A percentile compares a stretch with the other conserved stretches of the same genome.
These are phyloP conservation scores for Andrena marginata DNA, from an alignment of 2,888 invertebrate genomes.

Conservation along the genomic window DNA sequence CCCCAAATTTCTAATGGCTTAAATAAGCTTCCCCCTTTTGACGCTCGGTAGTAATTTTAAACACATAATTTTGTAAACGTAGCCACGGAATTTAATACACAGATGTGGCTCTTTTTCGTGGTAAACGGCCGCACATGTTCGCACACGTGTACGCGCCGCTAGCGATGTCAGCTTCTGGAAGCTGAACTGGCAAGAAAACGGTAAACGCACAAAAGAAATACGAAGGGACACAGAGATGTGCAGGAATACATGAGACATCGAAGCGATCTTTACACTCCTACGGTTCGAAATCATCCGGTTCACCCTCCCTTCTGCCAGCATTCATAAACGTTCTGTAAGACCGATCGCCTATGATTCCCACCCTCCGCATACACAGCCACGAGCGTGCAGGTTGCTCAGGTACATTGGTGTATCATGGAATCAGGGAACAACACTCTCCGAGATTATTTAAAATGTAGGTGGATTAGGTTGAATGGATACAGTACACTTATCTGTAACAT, in stretches of 20 bases:
- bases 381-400: constrained; percentile 19
- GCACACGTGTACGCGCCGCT: not conserved
- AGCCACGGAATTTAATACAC: not conserved
- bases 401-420: constrained; percentile 32
- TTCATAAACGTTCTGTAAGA: constrained; percentile 27
- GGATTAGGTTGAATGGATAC: no score
- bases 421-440: not conserved
- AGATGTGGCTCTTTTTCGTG: not conserved
- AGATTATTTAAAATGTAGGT: not conserved
- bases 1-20: no score
- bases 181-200: constrained; percentile 4
- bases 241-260: constrained; percentile 39
- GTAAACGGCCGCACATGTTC: not conserved
- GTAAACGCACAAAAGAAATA: constrained; percentile 31
- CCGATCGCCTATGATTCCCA: constrained; percentile 36
- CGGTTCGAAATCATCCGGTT: constrained; percentile 20
- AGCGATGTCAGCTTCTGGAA: constrained; percentile 18
- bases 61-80: not conserved
- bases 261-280: constrained; percentile 40
- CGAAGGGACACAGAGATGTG: constrained; percentile 18
- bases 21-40: no score
- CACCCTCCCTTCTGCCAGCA: not conserved
- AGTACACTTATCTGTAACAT: no score
- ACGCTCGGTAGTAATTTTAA: not conserved
- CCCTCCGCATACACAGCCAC: constrained; percentile 17